Conservation (phyloP, 2,797 vertebrate genomes). For the Perodicticus potto region DNA sequence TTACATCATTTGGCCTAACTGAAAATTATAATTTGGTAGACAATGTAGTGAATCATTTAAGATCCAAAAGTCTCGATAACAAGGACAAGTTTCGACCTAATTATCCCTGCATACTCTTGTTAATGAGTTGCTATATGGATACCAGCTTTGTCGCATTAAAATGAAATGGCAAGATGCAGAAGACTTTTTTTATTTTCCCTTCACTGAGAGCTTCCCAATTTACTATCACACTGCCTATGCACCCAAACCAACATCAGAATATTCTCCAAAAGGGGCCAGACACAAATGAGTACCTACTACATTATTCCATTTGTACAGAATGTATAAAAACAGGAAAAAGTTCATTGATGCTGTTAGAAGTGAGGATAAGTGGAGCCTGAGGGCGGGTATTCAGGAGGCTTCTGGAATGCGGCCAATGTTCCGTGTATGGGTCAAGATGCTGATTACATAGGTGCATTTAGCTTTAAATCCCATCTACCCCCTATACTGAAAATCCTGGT, state of each 20-base stretch:
- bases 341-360: background rate
- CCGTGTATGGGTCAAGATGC: background rate
- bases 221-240: background rate
- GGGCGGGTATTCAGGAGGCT: background rate
- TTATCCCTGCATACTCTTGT: constrained; percentile 30
- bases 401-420: background rate
- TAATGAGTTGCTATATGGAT: constrained; percentile 12
- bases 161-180: constrained; percentile 1
- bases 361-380: background rate
- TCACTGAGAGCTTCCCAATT: background rate
- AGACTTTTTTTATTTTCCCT: background rate
- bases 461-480: background rate
- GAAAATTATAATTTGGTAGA: constrained; percentile 58
- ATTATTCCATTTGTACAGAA: background rate
- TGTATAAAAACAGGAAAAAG: background rate
- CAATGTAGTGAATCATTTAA: constrained; percentile 55
- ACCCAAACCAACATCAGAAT: background rate
- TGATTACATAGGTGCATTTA: background rate
- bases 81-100: constrained; percentile 6
- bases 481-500: background rate
- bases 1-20: constrained; percentile 39
- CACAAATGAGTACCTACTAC: background rate
- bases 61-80: constrained; percentile 57
- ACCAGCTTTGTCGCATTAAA: constrained; percentile 34
- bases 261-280: background rate